Evolutionary conservation across 2,888 invertebrate species (phyloP).

Genomic region (Trachelus tabidus): DNA sequence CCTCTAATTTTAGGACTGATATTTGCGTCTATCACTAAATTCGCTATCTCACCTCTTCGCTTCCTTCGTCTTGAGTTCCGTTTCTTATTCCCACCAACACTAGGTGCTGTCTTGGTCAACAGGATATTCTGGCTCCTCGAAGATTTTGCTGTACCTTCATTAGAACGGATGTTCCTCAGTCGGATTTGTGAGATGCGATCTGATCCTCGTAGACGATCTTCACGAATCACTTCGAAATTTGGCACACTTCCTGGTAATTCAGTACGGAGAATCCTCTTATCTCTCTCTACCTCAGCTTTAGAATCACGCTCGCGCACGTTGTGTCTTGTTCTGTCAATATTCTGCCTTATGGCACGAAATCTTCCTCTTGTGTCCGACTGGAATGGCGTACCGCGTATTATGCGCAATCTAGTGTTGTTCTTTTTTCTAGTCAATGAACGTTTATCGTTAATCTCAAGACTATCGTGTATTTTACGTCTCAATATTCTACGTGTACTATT

Average conservation of each 20-base stretch:
- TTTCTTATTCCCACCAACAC: background rate
- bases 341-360: background rate
- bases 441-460: background rate
- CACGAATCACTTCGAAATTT: background rate
- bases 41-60: slow-evolving; percentile 52
- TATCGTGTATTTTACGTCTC: background rate
- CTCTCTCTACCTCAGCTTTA: background rate
- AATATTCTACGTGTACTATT: background rate
- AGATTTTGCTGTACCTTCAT: background rate
- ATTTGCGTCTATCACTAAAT: slow-evolving; percentile 56
- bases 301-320: background rate
- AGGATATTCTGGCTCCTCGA: background rate
- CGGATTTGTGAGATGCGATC: background rate
- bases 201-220: background rate
- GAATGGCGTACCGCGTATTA: background rate
- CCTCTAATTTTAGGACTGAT: slow-evolving; percentile 49
- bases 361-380: background rate
- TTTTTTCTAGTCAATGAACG: background rate
- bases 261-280: background rate
- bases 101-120: background rate
- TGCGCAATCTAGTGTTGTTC: background rate
- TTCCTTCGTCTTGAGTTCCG: slow-evolving; percentile 28
- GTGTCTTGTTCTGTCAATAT: background rate
- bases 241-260: background rate
- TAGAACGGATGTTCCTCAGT: background rate